Conservation (phyloP, 1,140 invertebrate species). For the Ceratina calcarata region DNA sequence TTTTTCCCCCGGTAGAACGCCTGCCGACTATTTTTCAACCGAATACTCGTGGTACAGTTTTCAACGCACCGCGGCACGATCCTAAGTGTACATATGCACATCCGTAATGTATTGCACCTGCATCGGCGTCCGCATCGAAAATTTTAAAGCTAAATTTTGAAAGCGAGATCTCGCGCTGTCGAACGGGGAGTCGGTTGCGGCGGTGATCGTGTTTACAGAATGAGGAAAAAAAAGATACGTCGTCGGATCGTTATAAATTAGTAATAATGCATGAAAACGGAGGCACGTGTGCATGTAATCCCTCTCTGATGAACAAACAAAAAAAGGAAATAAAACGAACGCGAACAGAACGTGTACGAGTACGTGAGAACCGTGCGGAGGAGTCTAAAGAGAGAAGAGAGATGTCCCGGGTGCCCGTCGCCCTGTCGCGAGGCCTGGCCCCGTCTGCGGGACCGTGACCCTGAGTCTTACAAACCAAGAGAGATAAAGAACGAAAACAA, state of each 20-base stretch:
- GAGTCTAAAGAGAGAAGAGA: conserved; percentile 32
- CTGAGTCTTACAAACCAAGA: conserved; percentile 66
- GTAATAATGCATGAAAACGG: conserved; percentile 14
- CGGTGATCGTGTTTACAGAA: background rate
- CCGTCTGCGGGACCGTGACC: conserved; percentile 34
- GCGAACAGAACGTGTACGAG: conserved; percentile 23
- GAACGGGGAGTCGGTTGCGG: background rate
- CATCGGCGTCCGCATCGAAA: conserved; percentile 51
- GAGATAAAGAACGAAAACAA: conserved; percentile 63
- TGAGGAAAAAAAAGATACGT: background rate
- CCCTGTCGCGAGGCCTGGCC: conserved; percentile 59
- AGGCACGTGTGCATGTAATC: conserved; percentile 4
- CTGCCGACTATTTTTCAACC: background rate
- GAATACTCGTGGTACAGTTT: conserved; percentile 31
- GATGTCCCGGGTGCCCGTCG: conserved; percentile 58
- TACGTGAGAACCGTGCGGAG: conserved; percentile 7
- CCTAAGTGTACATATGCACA: conserved; percentile 59
- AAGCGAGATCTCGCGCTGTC: conserved; percentile 52
- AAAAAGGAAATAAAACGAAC: conserved; percentile 13
- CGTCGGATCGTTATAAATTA: conserved; percentile 33
- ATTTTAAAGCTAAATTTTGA: conserved; percentile 68
- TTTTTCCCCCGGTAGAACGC: background rate
- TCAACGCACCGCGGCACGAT: conserved; percentile 59
- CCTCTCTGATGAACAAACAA: conserved; percentile 4
- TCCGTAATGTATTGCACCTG: conserved; percentile 66